These are phyloP conservation scores for Caenorhabditis sp. DNA, from an alignment of 2,888 invertebrate genomes.

Conservation along the genomic window DNA sequence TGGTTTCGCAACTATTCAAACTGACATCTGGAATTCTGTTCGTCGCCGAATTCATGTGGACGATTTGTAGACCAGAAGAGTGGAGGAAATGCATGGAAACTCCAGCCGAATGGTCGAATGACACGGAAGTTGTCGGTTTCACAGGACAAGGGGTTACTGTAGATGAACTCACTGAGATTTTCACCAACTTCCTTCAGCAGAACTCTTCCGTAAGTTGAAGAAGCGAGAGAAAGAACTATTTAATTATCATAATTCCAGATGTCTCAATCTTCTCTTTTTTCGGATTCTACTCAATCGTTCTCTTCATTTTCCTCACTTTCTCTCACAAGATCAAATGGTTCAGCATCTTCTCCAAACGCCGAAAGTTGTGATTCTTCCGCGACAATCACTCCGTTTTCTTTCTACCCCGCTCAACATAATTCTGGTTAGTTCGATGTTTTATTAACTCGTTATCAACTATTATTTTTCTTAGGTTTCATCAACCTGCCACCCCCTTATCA, in stretches of 20 bases:
- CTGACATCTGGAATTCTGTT: constrained; percentile 31
- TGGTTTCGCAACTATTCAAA: constrained; percentile 17
- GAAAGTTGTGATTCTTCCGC: constrained; percentile 41
- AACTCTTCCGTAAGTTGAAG: constrained; percentile 32
- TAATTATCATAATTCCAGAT: not conserved
- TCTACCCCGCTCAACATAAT: constrained; percentile 42
- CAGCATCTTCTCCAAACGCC: constrained; percentile 24
- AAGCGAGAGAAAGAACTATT: not conserved
- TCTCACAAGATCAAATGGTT: not conserved
- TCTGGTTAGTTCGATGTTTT: constrained; percentile 16
- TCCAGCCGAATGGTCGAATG: not conserved
- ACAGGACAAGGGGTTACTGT: constrained; percentile 18
- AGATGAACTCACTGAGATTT: constrained; percentile 38
- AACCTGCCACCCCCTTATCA: constrained; percentile 68
- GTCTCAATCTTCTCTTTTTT: constrained; percentile 38
- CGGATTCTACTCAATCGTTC: constrained; percentile 25
- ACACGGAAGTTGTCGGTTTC: not conserved
- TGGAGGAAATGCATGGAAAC: constrained; percentile 31
- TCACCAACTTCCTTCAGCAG: constrained; percentile 27
- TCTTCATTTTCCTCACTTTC: constrained; percentile 32
- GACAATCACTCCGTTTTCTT: constrained; percentile 42
- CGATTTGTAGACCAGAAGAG: constrained; percentile 33
- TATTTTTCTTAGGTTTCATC: constrained; percentile 40
- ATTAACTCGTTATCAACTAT: not conserved
- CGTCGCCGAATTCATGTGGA: constrained; percentile 29